phyloP scores from a whole-genome alignment of 2,797 vertebrate species.

The Bufotes viridis region DNA sequence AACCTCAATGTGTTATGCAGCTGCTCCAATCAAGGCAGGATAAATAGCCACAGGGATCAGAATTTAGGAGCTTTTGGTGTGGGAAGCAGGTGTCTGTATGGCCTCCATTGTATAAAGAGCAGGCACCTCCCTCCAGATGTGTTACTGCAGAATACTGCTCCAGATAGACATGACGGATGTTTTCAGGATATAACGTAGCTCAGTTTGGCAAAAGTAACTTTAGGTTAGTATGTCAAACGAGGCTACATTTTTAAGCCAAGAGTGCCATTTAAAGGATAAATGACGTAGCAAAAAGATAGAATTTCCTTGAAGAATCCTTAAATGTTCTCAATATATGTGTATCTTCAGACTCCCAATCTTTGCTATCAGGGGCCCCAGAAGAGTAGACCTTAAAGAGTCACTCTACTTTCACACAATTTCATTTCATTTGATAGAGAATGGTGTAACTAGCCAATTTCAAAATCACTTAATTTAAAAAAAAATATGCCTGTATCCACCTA shows the following conservation, averaged over 20 bases:
- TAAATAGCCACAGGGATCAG: constrained; percentile 45
- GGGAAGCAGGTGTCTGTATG: constrained; percentile 43
- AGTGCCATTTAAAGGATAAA: neutral
- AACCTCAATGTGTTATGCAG: constrained; percentile 46
- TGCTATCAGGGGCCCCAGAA: neutral
- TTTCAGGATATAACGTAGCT: constrained; percentile 9
- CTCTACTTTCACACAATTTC: neutral
- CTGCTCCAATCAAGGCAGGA: constrained; percentile 31
- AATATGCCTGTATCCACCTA: too few relatives aligned
- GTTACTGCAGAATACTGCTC: neutral
- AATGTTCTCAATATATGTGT: neutral
- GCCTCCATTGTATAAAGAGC: constrained; percentile 35
- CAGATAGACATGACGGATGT: constrained; percentile 27
- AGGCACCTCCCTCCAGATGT: constrained; percentile 53
- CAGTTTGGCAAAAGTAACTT: constrained; percentile 23
- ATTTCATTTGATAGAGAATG: too few relatives aligned
- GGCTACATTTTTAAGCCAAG: neutral
- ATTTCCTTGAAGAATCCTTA: neutral
- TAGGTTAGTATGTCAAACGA: neutral
- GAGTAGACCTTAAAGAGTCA: neutral
- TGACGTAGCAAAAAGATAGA: neutral
- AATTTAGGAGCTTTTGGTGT: constrained; percentile 14
- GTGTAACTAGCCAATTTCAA: too few relatives aligned
- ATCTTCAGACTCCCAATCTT: neutral
- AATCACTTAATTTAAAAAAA: too few relatives aligned